These are phyloP conservation scores for Myotis findleyi DNA, from an alignment of 2,797 vertebrate species.

Conservation along the genomic window DNA sequence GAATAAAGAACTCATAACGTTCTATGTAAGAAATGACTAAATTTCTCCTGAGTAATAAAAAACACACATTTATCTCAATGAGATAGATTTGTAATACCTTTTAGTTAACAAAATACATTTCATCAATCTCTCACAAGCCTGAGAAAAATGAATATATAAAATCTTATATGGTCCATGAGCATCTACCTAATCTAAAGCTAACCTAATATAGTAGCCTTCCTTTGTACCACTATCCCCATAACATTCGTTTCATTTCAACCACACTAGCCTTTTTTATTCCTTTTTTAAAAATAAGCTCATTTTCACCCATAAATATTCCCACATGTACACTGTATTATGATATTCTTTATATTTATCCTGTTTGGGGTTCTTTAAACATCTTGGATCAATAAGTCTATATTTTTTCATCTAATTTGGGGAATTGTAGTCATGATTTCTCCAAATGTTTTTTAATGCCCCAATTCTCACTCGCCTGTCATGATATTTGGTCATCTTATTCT, in stretches of 20 bases:
- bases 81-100: background rate
- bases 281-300: background rate
- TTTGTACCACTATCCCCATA: background rate
- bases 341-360: conserved; percentile 2
- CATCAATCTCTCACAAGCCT: background rate
- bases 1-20: background rate
- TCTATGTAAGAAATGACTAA: conserved; percentile 3
- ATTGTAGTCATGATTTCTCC: background rate
- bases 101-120: conserved; percentile 13
- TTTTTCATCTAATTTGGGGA: background rate
- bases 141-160: conserved; percentile 31
- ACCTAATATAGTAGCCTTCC: background rate
- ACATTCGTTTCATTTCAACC: background rate
- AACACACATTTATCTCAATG: background rate
- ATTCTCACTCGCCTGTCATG: background rate
- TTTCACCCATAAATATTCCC: background rate
- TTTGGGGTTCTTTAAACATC: background rate
- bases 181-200: background rate
- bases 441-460: background rate
- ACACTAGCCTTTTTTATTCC: background rate
- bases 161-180: background rate
- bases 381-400: background rate
- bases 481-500: background rate
- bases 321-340: background rate
- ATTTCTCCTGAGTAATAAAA: conserved; percentile 46